Evolutionary conservation across 2,797 vertebrate species (phyloP).

Genomic region (Rhinella marina): DNA sequence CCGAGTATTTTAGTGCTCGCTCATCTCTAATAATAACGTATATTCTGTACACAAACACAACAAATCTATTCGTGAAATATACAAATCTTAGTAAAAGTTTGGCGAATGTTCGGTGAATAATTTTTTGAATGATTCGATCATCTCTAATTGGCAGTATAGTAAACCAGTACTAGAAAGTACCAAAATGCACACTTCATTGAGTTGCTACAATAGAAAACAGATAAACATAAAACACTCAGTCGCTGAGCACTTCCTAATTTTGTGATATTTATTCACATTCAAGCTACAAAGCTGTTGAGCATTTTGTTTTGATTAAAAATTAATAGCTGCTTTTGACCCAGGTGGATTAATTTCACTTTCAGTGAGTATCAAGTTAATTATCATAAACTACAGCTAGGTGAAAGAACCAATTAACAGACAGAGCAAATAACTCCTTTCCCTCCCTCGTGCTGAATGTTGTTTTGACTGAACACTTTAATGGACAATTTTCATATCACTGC

Average conservation of each 20-base stretch:
- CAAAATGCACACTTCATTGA: not conserved
- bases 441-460: conserved; percentile 67
- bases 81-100: too few relatives aligned
- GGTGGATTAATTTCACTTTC: conserved; percentile 79
- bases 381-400: conserved; percentile 77
- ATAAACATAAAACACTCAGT: conserved; percentile 45
- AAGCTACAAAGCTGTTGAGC: conserved; percentile 73
- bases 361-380: conserved; percentile 77
- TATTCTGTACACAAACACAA: too few relatives aligned
- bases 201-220: conserved; percentile 18
- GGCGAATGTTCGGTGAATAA: too few relatives aligned
- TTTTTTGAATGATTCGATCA: too few relatives aligned
- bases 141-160: not conserved
- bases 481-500: conserved; percentile 67
- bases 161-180: not conserved
- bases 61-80: too few relatives aligned
- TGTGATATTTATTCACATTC: conserved; percentile 69
- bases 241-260: conserved; percentile 51
- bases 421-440: conserved; percentile 67
- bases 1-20: too few relatives aligned
- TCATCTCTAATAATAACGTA: too few relatives aligned
- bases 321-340: conserved; percentile 80
- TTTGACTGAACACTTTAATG: conserved; percentile 67
- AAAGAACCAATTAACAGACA: conserved; percentile 79
- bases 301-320: conserved; percentile 81